Evolutionary conservation across 53 echinoderm and acorn worm species (phyloP), one percentile per base, ranked within the genome.

Genomic region (Luidia sarsii): DNA sequence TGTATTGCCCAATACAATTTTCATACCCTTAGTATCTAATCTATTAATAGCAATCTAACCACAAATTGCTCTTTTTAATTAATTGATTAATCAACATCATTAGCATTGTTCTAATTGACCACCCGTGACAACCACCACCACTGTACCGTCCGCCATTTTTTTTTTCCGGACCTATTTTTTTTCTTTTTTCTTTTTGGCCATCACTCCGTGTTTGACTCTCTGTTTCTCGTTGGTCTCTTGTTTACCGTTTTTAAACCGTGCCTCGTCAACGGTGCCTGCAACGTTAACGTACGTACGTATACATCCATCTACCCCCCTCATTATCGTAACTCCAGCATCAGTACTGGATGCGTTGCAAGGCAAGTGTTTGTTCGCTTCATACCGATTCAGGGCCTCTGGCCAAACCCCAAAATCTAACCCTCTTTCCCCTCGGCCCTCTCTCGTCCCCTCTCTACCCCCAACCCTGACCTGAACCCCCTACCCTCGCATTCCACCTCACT

Each of bases 341-440:
- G 61, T 93, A 97, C 79, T 97, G 97, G 97, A 93, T 97, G 83
- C 90, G 86, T 64, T 84, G 90, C 7, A 97, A 97, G 97, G 97
- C 97, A 97, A 97, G 97, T 97, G n/a, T n/a, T n/a, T n/a, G n/a
- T 71, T 80, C 61, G 68, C 79, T 63, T 50, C 65, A 56, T 59
- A 41, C 33, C 41, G 11, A n/a, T 41, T 41, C 41, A 7, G 6
- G 6, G 6, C 41, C 41, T 41, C 41, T 41, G 6, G 6, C 41
- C 41, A 6, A 6, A 11, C n/a, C n/a, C 53, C 22, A 21, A 53
- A 53, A 53, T 4, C 4, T 11, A 53, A 53, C 18, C 10, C n/a
- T 53, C 10, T 19, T 53, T 53, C 41, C 41, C 41, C 41, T 41
- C 41, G 6, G 6, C 6, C 41, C 41, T 41, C 6, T 41, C 41